Evolutionary conservation across 2,888 invertebrate species (phyloP), one percentile per base, ranked within the genome.

Genomic region (Cerastis leucographa): DNA sequence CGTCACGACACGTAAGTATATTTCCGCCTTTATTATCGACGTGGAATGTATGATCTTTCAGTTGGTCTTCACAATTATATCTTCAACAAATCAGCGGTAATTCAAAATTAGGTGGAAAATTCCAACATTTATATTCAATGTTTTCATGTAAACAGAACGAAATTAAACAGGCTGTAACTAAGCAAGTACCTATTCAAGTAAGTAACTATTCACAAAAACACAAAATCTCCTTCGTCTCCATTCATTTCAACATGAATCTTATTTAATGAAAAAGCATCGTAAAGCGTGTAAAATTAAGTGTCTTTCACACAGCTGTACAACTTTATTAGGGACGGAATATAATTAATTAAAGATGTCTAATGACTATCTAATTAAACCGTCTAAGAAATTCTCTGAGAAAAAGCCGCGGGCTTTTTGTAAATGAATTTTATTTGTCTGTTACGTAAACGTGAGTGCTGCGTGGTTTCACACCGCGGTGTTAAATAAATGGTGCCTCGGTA

Each of bases 341-440:
- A 77, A 83, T 83, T 80, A 78, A 80, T 83, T 83, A 83, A 77
- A 70, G 42, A 70, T n/a, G 46, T 70, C 64, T 64, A 61, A 61
- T 61, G 61, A 35, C 76, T 46, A 19, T 69, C 51, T 75, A 69
- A 76, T 80, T 76, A 70, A 69, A 54, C 59, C 78, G 42, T 62
- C 68, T 64, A 66, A 67, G 61, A 78, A 82, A 62, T 80, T 78
- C 25, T 70, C 54, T 62, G 66, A 35, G 49, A 83, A 70, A 69
- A 61, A n/a, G 54, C 65, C 22, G 29, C 22, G 5, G n/a, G 54
- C 29, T 56, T 42, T 49, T 70, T 67, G 46, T 56, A 25, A 70
- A 78, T 25, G 17, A 70, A 59, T 62, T 64, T 64, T 25, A 42
- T 64, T 77, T 46, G 51, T 56, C 25, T 42, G 11, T 35, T 25